Evolutionary conservation across 2,113 vertebrate genomes (phyloP).

Genomic region (Chrysochloris asiatica): DNA sequence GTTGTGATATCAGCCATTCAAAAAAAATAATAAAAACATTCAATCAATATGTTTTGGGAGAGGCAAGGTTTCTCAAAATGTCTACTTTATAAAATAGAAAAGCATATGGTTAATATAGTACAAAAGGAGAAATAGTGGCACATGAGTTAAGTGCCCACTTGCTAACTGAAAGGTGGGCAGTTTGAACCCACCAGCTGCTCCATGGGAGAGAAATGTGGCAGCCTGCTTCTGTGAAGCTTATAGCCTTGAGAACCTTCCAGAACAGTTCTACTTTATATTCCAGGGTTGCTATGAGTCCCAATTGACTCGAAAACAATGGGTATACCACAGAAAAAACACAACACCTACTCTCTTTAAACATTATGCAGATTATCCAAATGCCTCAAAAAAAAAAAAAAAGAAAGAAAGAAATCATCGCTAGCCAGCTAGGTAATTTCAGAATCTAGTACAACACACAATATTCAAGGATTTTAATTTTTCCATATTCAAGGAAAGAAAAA

Average conservation of each 20-base stretch:
- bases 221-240: neutral
- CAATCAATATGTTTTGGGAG: neutral
- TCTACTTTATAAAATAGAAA: neutral
- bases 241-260: neutral
- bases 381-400: neutral
- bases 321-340: neutral
- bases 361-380: neutral
- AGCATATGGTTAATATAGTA: neutral
- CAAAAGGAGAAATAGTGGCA: neutral
- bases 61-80: slow-evolving; percentile 30
- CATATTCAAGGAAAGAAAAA: neutral
- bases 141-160: neutral
- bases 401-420: neutral
- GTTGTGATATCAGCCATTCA: neutral
- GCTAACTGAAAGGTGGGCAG: neutral
- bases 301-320: neutral
- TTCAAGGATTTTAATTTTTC: slow-evolving; percentile 31
- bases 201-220: neutral
- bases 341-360: neutral
- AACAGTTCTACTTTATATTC: neutral
- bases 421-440: neutral
- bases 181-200: neutral
- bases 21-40: neutral
- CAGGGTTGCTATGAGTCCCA: neutral
- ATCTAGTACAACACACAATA: neutral